Base-by-base conservation (phyloP, 2,888 invertebrate species). In the Cephus nigrinus region DNA sequence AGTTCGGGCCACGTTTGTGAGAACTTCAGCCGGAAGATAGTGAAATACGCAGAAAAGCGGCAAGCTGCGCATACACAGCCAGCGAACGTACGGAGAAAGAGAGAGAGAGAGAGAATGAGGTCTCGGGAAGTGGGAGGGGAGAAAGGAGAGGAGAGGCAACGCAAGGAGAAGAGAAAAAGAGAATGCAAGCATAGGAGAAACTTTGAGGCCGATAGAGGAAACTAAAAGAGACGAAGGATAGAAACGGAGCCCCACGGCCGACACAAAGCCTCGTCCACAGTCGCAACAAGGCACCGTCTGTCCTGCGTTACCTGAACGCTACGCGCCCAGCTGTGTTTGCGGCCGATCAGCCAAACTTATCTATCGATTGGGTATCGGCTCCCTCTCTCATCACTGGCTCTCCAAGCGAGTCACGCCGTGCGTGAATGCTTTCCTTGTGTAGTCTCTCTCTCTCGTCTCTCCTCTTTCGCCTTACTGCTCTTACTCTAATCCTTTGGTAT, bases 321-420 rank as follows among this genome's bases (percentile, higher is more conserved):
- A 74, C 75, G 82, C 82, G 79, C 84, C 87, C 90, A 90, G 90
- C 90, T 90, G 89, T 90, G 88, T 90, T 90, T 90, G 90, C 90
- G 82, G 82, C 83, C 84, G 83, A 86, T 86, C 86, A 85, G 80
- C 84, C 85, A 79, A 81, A 86, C 87, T 89, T 90, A 90, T 90
- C 88, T 88, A 88, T 90, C 88, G 88, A 90, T 90, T 88, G 84
- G 81, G 80, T 86, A 89, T 89, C 85, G 89, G 83, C 82, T 81
- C 77, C 78, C 78, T 73, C 73, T 32, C 36, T 71, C 71, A 40
- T 40, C 40, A 5, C 15, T 15, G 40, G 15, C 40, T 40, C 40
- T 40, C 40, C 15, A 40, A 40, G 40, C 40, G 40, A 40, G 40
- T 40, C 40, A 40, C 40, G 40, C 40, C 40, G 40, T 40, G 40